Percentiles rank a stretch among this genome's conserved stretches.
Evolutionary conservation across 2,113 vertebrate genomes (phyloP).

Genomic region (Tor tambroides): DNA sequence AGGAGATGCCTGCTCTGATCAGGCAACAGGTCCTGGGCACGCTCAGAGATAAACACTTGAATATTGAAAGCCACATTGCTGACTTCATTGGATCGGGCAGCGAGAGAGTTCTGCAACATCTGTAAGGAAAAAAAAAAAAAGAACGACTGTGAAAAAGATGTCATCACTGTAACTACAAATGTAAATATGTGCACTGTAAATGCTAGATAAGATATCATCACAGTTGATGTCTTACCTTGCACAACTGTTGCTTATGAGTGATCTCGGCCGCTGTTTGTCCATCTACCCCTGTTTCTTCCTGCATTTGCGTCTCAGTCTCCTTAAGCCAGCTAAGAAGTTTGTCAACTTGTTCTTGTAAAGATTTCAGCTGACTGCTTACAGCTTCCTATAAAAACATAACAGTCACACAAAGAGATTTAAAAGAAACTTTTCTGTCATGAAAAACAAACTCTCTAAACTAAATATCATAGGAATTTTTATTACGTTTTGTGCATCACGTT

Average conservation of each 20-base stretch:
- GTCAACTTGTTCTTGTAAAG: slow-evolving; percentile 73
- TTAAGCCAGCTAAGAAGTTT: slow-evolving; percentile 80
- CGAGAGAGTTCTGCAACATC: slow-evolving; percentile 80
- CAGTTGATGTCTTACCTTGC: slow-evolving; percentile 73
- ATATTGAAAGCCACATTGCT: slow-evolving; percentile 79
- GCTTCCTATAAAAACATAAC: slow-evolving; percentile 64
- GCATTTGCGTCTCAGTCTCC: slow-evolving; percentile 64
- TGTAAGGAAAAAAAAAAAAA: slow-evolving; percentile 46
- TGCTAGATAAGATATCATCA: neutral
- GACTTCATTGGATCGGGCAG: slow-evolving; percentile 78
- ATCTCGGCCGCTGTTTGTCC: slow-evolving; percentile 47
- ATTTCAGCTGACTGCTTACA: slow-evolving; percentile 71
- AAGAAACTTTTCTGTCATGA: neutral
- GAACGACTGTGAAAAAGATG: neutral
- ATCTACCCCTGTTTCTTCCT: slow-evolving; percentile 55
- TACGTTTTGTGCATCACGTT: slow-evolving; percentile 81
- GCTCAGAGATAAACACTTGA: slow-evolving; percentile 90
- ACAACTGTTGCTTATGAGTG: slow-evolving; percentile 72
- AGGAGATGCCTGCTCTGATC: slow-evolving; percentile 87
- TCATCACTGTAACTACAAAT: neutral
- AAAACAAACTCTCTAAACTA: neutral
- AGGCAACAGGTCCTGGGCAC: slow-evolving; percentile 83
- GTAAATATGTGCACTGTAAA: neutral
- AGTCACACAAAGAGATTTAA: neutral
- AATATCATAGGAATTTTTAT: neutral